A percentile compares a stretch with the other conserved stretches of the same genome.
Evolutionary conservation across 2,113 vertebrate species (phyloP).

Genomic region (Butorides virescens): DNA sequence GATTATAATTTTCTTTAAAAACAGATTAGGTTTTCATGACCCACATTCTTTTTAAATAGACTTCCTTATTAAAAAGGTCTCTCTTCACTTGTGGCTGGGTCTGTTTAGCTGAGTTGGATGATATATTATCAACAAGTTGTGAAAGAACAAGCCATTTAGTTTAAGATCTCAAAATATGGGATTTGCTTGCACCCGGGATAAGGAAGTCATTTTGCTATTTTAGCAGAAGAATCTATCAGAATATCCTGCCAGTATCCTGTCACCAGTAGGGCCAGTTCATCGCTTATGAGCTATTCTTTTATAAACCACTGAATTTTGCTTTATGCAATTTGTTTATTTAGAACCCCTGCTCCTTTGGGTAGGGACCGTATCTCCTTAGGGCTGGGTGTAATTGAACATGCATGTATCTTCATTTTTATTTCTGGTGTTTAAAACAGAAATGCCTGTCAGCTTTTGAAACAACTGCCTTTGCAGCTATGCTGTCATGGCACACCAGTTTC

Average conservation of each 20-base stretch:
- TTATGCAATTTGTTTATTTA: neutral
- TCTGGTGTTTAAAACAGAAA: neutral
- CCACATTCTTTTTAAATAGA: neutral
- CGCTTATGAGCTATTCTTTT: neutral
- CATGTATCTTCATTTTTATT: neutral
- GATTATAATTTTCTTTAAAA: neutral
- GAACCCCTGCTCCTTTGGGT: neutral
- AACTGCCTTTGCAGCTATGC: neutral
- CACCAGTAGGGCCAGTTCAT: neutral
- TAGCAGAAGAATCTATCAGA: neutral
- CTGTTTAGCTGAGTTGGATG: neutral
- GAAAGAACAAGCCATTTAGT: neutral
- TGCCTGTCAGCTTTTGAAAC: neutral
- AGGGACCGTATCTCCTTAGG: neutral
- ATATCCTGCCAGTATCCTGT: neutral
- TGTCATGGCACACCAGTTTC: neutral
- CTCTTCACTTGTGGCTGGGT: neutral
- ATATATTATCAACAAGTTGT: neutral
- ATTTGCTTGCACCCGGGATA: neutral
- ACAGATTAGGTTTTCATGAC: neutral
- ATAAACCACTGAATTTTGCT: neutral
- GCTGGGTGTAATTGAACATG: neutral
- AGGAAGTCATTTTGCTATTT: neutral
- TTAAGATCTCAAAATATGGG: neutral
- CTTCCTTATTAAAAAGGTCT: neutral